phyloP scores from a whole-genome alignment of 2,888 invertebrate genomes.

The Epinotia nisella region DNA sequence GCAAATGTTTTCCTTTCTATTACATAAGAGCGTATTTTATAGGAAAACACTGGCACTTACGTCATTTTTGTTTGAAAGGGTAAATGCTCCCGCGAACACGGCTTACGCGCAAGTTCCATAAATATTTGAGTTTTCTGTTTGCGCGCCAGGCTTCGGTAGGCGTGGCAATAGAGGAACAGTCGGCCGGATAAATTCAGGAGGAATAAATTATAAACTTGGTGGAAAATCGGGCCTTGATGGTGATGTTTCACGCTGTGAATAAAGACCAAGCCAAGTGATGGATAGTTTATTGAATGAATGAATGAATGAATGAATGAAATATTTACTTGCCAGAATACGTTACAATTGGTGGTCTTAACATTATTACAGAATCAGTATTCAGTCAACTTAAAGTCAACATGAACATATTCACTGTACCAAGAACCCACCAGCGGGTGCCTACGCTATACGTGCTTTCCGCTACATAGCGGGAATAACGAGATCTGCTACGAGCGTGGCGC shows the following conservation, averaged over 20 bases:
- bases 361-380: no score
- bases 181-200: neutral
- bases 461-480: no score
- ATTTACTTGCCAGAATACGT: no score
- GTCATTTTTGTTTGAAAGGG: neutral
- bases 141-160: slow-evolving; percentile 45
- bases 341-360: no score
- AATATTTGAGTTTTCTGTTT: slow-evolving; percentile 68
- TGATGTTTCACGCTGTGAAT: neutral
- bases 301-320: no score
- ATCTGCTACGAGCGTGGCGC: no score
- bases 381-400: no score
- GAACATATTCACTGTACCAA: no score
- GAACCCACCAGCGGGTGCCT: no score
- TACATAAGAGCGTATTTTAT: neutral
- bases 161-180: slow-evolving; percentile 22
- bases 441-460: no score
- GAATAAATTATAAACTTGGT: slow-evolving; percentile 10
- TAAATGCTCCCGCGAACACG: slow-evolving; percentile 54
- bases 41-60: neutral
- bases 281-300: no score
- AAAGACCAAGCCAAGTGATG: no score
- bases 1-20: neutral
- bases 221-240: neutral
- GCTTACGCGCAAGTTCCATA: slow-evolving; percentile 63